A percentile compares a stretch with the other conserved stretches of the same genome.
Conservation (phyloP, 2,113 vertebrate genomes). For the Bos indicus region DNA sequence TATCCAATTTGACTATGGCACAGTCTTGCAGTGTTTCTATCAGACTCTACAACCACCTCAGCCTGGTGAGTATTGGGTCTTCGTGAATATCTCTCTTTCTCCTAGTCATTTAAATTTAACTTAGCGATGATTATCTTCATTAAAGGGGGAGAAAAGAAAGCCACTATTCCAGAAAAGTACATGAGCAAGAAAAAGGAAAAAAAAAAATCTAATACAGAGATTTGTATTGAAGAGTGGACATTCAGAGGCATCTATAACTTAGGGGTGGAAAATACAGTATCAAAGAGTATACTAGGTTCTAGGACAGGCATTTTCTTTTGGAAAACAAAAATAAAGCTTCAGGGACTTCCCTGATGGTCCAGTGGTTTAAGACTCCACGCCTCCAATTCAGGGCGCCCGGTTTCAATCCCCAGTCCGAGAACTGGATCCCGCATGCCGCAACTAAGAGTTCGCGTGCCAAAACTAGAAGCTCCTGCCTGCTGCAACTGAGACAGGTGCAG, state of each 20-base stretch:
- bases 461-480: neutral
- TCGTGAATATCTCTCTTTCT: neutral
- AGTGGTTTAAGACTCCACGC: neutral
- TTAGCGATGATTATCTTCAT: neutral
- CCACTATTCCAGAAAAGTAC: neutral
- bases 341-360: neutral
- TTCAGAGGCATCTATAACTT: neutral
- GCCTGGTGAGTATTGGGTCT: neutral
- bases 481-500: neutral
- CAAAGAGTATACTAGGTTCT: neutral
- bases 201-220: neutral
- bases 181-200: neutral
- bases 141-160: neutral
- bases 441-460: neutral
- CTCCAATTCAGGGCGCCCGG: neutral
- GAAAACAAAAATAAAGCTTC: neutral
- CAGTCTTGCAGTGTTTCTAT: neutral
- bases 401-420: neutral
- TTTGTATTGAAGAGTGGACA: neutral
- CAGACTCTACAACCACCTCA: neutral
- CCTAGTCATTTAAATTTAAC: neutral
- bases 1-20: neutral
- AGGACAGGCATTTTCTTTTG: neutral
- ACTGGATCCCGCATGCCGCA: neutral
- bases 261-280: neutral